A percentile compares a stretch with the other conserved stretches of the same genome.
Evolutionary conservation across 2,113 vertebrate species (phyloP).

Genomic region (Panthera uncia): DNA sequence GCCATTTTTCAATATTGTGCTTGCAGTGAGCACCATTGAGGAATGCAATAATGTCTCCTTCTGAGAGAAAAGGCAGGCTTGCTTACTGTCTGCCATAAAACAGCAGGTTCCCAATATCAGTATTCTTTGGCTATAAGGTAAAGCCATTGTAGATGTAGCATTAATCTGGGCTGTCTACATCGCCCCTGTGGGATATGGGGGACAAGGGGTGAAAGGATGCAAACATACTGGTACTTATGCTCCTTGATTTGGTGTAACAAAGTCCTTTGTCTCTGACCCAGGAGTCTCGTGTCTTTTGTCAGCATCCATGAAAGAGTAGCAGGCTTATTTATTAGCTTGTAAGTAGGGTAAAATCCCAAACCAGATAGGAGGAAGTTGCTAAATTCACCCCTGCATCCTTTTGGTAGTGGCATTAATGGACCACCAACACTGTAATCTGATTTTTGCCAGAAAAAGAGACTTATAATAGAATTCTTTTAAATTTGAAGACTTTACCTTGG

Average conservation of each 20-base stretch:
- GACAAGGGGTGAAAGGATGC: not conserved
- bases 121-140: not conserved
- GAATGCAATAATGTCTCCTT: not conserved
- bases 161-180: not conserved
- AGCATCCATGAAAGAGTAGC: not conserved
- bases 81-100: constrained; percentile 38
- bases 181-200: not conserved
- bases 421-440: not conserved
- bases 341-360: not conserved
- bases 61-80: not conserved
- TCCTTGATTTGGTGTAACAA: not conserved
- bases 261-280: not conserved
- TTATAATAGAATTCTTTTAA: not conserved
- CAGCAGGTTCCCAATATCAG: not conserved
- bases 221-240: not conserved
- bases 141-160: not conserved
- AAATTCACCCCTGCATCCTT: not conserved
- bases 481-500: not conserved
- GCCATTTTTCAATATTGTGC: not conserved
- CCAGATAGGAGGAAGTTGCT: not conserved
- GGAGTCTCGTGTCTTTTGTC: not conserved
- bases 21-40: not conserved
- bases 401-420: not conserved
- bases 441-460: not conserved
- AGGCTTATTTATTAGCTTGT: not conserved